Conservation (phyloP, 2,888 invertebrate genomes). For the Lasioglossum leucozonium region DNA sequence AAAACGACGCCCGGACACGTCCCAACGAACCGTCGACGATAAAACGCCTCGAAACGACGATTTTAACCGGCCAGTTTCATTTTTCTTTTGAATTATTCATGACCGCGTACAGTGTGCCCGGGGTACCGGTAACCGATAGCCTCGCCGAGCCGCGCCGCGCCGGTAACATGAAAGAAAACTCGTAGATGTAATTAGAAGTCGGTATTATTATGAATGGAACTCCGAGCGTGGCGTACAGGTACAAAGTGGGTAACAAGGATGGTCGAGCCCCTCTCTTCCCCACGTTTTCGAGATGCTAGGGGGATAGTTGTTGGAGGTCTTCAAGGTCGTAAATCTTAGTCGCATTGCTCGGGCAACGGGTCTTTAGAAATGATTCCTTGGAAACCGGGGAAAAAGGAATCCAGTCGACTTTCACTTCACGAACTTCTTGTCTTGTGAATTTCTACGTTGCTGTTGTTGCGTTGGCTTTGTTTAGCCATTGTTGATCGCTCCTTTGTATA, state of each 20-base stretch:
- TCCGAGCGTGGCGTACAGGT: neutral
- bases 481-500: neutral
- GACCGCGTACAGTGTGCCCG: neutral
- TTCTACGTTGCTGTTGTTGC: neutral
- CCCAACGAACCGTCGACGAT: conserved; percentile 3
- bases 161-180: conserved; percentile 5
- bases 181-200: neutral
- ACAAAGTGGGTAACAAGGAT: conserved; percentile 3
- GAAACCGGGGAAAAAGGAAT: neutral
- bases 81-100: neutral
- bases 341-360: neutral
- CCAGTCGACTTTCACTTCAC: neutral
- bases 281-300: neutral
- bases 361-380: conserved; percentile 4
- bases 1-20: conserved; percentile 28
- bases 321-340: neutral
- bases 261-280: neutral
- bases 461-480: neutral
- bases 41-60: neutral
- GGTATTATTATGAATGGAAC: conserved; percentile 9
- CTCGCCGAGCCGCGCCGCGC: neutral
- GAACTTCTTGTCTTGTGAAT: neutral
- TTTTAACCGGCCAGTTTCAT: neutral
- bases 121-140: neutral
- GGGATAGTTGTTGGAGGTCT: neutral